These are phyloP conservation scores for Synanthedon andrenaeformis DNA, from an alignment of 2,888 invertebrate species.

Conservation along the genomic window DNA sequence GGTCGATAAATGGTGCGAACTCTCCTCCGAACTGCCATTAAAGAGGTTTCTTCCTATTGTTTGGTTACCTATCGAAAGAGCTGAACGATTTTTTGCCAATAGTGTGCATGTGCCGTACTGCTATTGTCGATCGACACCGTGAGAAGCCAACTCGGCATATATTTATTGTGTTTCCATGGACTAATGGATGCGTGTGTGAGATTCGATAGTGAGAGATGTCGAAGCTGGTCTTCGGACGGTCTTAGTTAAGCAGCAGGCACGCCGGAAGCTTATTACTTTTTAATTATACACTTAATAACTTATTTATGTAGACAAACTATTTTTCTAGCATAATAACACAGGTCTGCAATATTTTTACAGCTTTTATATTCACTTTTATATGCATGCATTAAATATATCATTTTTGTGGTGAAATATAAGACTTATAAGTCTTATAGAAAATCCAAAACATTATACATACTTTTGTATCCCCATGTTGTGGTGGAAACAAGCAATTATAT, in stretches of 20 bases:
- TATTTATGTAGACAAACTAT: not conserved
- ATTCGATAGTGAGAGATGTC: too few relatives aligned
- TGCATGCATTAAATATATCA: constrained; percentile 13
- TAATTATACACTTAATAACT: not conserved
- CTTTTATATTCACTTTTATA: not conserved
- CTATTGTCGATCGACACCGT: not conserved
- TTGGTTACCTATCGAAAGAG: constrained; percentile 37
- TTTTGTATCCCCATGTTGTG: too few relatives aligned
- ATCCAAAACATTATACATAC: too few relatives aligned
- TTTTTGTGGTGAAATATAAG: too few relatives aligned
- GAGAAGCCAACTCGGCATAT: not conserved
- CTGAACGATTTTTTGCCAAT: constrained; percentile 24
- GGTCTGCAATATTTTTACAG: too few relatives aligned
- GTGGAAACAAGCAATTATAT: too few relatives aligned
- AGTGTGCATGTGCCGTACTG: not conserved
- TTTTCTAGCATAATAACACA: not conserved
- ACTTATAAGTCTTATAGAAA: too few relatives aligned
- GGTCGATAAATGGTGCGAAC: constrained; percentile 37
- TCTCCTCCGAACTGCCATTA: constrained; percentile 45
- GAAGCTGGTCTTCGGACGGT: too few relatives aligned
- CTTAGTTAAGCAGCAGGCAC: too few relatives aligned
- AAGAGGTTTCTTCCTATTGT: constrained; percentile 63
- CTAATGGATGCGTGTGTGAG: too few relatives aligned
- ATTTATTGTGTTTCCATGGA: not conserved
- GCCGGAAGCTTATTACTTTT: too few relatives aligned